Percentiles rank a stretch among this genome's conserved stretches.
phyloP scores from a whole-genome alignment of 2,888 invertebrate genomes.

The Carpatolechia fugitivella region DNA sequence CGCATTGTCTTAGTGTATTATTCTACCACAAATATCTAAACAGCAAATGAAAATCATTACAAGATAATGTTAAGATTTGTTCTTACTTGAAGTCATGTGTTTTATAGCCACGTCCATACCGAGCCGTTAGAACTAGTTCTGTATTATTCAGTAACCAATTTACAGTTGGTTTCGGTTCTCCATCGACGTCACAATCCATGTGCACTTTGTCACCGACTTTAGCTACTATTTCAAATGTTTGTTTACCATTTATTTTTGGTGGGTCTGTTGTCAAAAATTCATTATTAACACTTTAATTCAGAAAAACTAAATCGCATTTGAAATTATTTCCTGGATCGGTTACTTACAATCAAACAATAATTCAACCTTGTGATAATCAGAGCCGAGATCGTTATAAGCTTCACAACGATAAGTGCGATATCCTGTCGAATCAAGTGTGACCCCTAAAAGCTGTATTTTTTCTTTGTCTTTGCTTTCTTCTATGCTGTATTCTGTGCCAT shows the following conservation, averaged over 20 bases:
- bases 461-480: background rate
- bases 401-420: constrained; percentile 4
- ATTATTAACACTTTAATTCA: background rate
- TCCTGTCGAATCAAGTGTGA: background rate
- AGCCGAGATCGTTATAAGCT: background rate
- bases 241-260: constrained; percentile 36
- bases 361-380: background rate
- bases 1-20: no score
- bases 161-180: constrained; percentile 38
- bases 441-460: background rate
- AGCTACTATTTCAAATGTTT: constrained; percentile 11
- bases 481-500: background rate
- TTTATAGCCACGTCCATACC: constrained; percentile 16
- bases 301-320: no score
- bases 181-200: constrained; percentile 37
- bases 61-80: background rate
- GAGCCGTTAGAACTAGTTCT: constrained; percentile 20
- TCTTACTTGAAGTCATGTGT: constrained; percentile 40
- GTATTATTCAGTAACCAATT: constrained; percentile 37
- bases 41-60: no score
- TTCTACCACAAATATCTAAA: no score
- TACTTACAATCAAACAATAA: constrained; percentile 6
- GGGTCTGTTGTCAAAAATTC: constrained; percentile 34
- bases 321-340: background rate
- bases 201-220: constrained; percentile 29